Evolutionary conservation across 2,888 invertebrate species (phyloP), one percentile per base, ranked within the genome.

Genomic region (Dryobota labecula): DNA sequence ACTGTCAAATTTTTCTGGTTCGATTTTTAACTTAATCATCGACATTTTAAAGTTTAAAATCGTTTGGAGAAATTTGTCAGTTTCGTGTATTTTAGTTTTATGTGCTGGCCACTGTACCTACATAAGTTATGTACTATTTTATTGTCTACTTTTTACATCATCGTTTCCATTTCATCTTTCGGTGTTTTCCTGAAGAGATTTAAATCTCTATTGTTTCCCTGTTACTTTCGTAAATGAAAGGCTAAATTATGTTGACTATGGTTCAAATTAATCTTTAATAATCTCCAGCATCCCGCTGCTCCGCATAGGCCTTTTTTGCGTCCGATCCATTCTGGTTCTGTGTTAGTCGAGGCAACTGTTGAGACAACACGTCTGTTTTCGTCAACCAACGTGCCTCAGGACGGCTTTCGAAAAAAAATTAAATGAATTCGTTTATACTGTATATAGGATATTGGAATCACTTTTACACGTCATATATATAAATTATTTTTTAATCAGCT

Each of bases 151-250:
- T 51, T 78, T 43, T 54, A 67, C 27, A 60, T 33, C 38, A 3
- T 68, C 13, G 41, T 80, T 68, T 75, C 20, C 51, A 68, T 64
- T 75, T 33, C n/a, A 24, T 54, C 36, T 80, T 61, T 79, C 15
- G 45, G 13, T 65, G 38, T 43, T 30, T 79, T 73, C 30, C 15
- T 43, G 27, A 15, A 38, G 41, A 45, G 41, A 36, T 66, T 66
- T 79, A 30, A 49, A 47, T 47, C 36, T 54, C 20, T 20, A 20
- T 38, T 65, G 18, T 53, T 13, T 53, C 30, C 24, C 33, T 27
- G 57, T 54, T 30, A 33, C 41, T n/a, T 71, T 58, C 24, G 30
- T 54, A 18, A 30, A 38, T 38, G 15, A 20, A 20, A 54, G 3
- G 47, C n/a, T 45, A 18, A 18, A 8, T 51, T 33, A 58, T 27